Percentiles rank a stretch among this genome's conserved stretches.
Conservation (phyloP, 2,113 vertebrate species). For the Aleadryas rufinucha region DNA sequence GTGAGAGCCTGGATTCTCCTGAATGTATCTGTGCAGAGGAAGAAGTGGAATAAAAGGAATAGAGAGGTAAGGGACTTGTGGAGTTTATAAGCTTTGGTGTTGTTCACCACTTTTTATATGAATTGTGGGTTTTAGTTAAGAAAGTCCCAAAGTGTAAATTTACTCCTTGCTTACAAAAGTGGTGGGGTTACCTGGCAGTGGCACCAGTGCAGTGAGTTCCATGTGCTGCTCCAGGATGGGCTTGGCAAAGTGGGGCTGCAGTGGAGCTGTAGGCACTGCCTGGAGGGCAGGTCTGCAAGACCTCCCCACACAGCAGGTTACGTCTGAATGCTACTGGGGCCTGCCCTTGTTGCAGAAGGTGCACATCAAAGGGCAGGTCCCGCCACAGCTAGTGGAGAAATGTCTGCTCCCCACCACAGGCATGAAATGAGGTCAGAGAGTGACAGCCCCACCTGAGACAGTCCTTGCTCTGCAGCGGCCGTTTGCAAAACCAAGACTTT, state of each 20-base stretch:
- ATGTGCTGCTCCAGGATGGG: accelerated
- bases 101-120: neutral
- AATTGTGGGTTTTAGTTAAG: neutral
- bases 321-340: neutral
- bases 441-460: neutral
- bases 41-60: neutral
- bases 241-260: neutral
- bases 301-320: neutral
- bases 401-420: neutral
- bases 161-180: neutral
- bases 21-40: neutral
- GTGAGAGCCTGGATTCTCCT: neutral
- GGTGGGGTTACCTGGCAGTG: neutral
- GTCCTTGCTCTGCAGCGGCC: accelerated
- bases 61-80: neutral
- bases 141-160: neutral
- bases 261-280: neutral
- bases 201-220: neutral
- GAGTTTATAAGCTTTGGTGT: neutral
- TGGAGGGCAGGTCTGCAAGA: neutral
- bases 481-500: neutral
- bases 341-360: neutral
- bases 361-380: neutral
- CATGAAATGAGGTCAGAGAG: neutral
- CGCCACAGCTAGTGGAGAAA: neutral